These are phyloP conservation scores for Eurystomus glaucurus DNA, from an alignment of 2,797 vertebrate genomes.

Conservation along the genomic window DNA sequence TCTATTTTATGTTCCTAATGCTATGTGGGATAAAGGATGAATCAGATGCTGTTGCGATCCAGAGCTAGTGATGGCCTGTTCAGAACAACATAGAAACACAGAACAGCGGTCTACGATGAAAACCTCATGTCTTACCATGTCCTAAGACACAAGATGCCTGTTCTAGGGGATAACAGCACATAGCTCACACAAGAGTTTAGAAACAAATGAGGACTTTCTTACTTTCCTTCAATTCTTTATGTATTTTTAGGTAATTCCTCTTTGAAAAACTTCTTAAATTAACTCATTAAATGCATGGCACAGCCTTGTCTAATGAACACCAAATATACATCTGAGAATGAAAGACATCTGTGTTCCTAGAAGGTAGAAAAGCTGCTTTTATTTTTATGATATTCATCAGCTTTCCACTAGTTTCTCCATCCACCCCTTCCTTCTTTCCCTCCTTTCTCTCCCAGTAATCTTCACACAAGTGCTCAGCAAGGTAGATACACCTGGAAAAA, in stretches of 20 bases:
- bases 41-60: background rate
- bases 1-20: background rate
- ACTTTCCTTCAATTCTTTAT: background rate
- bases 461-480: background rate
- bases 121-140: background rate
- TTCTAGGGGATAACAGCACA: background rate
- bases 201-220: background rate
- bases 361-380: background rate
- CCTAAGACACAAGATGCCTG: background rate
- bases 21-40: background rate
- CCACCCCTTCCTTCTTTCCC: background rate
- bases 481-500: background rate
- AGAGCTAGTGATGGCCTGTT: background rate
- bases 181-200: background rate
- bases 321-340: fast-evolving
- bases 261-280: background rate
- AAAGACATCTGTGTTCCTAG: background rate
- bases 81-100: background rate
- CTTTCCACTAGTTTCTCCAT: background rate
- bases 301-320: background rate
- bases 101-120: fast-evolving
- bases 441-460: background rate
- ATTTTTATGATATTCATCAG: background rate
- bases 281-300: background rate
- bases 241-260: background rate